A percentile compares a stretch with the other conserved stretches of the same genome.
Conservation (phyloP, 2,113 vertebrate genomes). For the Gobio gobio region DNA sequence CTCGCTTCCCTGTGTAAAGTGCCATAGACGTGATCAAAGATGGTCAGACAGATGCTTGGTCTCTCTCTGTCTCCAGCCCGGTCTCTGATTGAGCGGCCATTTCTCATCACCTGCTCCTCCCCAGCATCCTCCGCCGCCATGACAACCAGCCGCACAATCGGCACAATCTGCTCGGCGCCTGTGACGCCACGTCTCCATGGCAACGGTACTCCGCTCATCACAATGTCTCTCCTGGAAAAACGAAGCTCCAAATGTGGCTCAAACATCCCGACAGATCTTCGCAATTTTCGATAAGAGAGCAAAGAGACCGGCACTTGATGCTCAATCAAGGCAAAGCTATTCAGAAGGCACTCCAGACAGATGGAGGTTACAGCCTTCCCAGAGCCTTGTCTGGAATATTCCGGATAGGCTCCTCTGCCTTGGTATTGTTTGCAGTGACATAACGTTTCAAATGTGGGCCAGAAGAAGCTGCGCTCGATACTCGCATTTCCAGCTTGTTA, state of each 20-base stretch:
- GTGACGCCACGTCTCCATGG: slow-evolving; percentile 74
- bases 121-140: slow-evolving; percentile 65
- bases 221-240: slow-evolving; percentile 39
- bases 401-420: slow-evolving; percentile 9
- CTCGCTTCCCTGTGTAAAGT: background rate
- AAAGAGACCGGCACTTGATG: slow-evolving; percentile 40
- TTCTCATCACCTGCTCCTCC: slow-evolving; percentile 48
- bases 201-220: slow-evolving; percentile 71
- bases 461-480: slow-evolving; percentile 42
- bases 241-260: slow-evolving; percentile 31
- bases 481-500: slow-evolving; percentile 58
- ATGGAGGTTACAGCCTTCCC: slow-evolving; percentile 31
- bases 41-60: background rate
- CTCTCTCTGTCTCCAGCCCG: background rate
- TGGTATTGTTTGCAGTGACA: background rate
- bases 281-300: slow-evolving; percentile 43
- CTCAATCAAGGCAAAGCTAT: slow-evolving; percentile 37
- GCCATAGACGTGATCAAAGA: slow-evolving; percentile 28
- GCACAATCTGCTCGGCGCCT: slow-evolving; percentile 69
- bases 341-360: slow-evolving; percentile 38
- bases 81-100: slow-evolving; percentile 19
- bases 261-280: slow-evolving; percentile 41
- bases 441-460: slow-evolving; percentile 25
- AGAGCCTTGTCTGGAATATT: slow-evolving; percentile 36
- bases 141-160: slow-evolving; percentile 65